These are phyloP conservation scores for Noctua comes DNA, from an alignment of 2,888 invertebrate genomes.

Conservation along the genomic window DNA sequence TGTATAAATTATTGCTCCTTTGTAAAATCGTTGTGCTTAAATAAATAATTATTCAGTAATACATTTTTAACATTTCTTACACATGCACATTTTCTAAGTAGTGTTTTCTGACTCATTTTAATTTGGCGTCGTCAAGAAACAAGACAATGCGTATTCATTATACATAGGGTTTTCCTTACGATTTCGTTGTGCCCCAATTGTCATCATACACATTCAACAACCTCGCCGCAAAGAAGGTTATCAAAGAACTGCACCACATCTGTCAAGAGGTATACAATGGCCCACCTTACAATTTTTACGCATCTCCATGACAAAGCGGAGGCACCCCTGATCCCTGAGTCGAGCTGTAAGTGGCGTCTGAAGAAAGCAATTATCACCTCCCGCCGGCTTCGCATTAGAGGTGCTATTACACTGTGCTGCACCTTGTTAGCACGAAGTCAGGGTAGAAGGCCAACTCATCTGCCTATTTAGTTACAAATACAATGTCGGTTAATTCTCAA, in stretches of 20 bases:
- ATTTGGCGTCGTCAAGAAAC: neutral
- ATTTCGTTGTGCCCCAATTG: neutral
- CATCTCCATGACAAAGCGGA: constrained; percentile 71
- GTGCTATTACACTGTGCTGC: constrained; percentile 56
- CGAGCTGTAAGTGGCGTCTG: constrained; percentile 68
- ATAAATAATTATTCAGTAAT: neutral
- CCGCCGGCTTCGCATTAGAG: constrained; percentile 62
- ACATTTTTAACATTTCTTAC: neutral
- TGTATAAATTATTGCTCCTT: neutral
- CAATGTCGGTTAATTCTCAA: neutral
- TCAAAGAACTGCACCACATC: constrained; percentile 27
- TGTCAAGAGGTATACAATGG: constrained; percentile 36
- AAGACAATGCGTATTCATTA: neutral
- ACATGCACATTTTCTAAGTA: neutral
- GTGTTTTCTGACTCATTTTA: neutral
- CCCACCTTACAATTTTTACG: constrained; percentile 40
- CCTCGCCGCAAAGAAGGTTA: constrained; percentile 3
- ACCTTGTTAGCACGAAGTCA: constrained; percentile 19
- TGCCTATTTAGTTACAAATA: neutral
- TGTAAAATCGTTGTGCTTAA: neutral
- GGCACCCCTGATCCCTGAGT: constrained; percentile 69
- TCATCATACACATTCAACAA: neutral
- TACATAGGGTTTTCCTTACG: neutral
- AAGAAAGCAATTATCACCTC: constrained; percentile 80
- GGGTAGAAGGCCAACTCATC: constrained; percentile 27